A percentile compares a stretch with the other conserved stretches of the same genome.
Conservation (phyloP, 2,113 vertebrate species). For the Tor tambroides region DNA sequence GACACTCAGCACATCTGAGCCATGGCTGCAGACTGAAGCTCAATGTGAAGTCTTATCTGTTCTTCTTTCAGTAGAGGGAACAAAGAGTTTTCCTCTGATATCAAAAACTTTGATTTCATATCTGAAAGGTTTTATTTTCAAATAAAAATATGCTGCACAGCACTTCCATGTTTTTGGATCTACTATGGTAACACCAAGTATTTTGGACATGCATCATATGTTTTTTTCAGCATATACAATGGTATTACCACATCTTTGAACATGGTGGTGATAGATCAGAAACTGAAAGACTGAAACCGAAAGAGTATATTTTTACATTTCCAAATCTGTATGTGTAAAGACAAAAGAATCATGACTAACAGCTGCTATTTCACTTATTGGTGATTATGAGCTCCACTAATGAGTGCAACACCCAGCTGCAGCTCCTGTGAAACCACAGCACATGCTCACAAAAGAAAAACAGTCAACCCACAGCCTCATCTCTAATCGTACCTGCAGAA, state of each 20-base stretch:
- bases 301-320: background rate
- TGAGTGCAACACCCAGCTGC: background rate
- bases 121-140: background rate
- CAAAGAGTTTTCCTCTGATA: background rate
- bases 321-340: background rate
- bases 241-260: too few relatives aligned
- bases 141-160: background rate
- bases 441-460: conserved; percentile 12
- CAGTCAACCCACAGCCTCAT: background rate
- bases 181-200: background rate
- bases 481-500: background rate
- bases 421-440: conserved; percentile 57
- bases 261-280: too few relatives aligned
- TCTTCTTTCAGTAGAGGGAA: background rate
- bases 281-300: too few relatives aligned
- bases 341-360: background rate
- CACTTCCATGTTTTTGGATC: background rate
- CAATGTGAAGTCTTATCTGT: background rate
- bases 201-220: too few relatives aligned
- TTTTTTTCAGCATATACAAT: too few relatives aligned
- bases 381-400: background rate
- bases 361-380: background rate
- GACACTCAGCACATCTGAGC: conserved; percentile 13
- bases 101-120: background rate
- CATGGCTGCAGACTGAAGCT: background rate